Evolutionary conservation across 2,888 invertebrate genomes (phyloP), one percentile per base, ranked within the genome.

Genomic region (Physocephala rufipes): DNA sequence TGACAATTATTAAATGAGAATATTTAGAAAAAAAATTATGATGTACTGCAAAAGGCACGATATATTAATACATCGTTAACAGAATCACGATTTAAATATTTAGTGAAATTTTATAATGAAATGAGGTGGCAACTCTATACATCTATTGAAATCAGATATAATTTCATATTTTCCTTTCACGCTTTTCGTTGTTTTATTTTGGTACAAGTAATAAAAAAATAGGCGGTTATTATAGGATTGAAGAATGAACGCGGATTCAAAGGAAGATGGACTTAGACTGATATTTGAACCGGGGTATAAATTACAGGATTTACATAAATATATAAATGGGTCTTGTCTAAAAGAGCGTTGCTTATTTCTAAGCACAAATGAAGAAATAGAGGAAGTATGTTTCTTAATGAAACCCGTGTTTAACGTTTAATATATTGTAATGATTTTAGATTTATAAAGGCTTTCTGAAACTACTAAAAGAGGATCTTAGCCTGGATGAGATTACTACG

Each of bases 371-470:
- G 36, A 61, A 1, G 73, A 75, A 19, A 28, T 73, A 1, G 76
- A 76, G 47, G 71, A 76, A 55, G 78, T 76, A 66, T 49, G 16
- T 64, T 16, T 15, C 9, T 53, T 21, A 21, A 15, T n/a, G 1
- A 13, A 65, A 47, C 1, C 49, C 2, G 13, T 65, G 24, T 21
- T 36, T 36, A 36, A 36, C 4, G 36, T 36, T 9, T 61, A 16
- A 30, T 19, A 7, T 61, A 45, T n/a, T n/a, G n/a, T 19, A 36
- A 51, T 24, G 94, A 87, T 96, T 96, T 87, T 19, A 80, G 80
- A 76, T 78, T 5, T 80, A 77, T 53, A 74, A 73, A 67, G 47
- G 68, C 5, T 75, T 79, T 13, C 61, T 72, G 26, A 49, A 70
- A n/a, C 36, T 79, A 0, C 71, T 78, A 28, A 71, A 74, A 0